Percentiles rank a stretch among this genome's conserved stretches.
phyloP scores from a whole-genome alignment of 2,113 vertebrate species.

The Cyanoderma ruficeps region DNA sequence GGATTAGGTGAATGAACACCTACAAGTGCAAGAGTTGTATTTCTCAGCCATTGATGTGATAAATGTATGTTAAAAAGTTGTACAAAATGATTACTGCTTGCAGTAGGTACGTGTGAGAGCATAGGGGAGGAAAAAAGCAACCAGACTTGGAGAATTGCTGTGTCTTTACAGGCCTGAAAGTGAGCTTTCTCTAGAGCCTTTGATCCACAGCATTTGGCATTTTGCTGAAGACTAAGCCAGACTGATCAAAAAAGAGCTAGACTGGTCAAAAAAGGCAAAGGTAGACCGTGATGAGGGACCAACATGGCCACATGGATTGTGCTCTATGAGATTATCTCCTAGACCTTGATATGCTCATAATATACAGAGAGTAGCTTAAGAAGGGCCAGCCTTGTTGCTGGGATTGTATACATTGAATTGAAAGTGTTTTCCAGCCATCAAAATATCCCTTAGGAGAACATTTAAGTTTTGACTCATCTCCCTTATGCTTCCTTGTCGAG shows the following conservation, averaged over 20 bases:
- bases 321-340: neutral
- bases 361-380: neutral
- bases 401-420: neutral
- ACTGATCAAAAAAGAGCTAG: constrained; percentile 15
- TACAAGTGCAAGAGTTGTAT: neutral
- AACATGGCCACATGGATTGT: neutral
- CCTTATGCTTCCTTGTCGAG: fast-evolving
- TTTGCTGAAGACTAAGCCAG: constrained; percentile 50
- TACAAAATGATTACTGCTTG: neutral
- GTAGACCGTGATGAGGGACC: constrained; percentile 6
- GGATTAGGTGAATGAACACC: neutral
- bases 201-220: constrained; percentile 15
- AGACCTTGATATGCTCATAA: neutral
- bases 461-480: neutral
- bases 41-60: neutral
- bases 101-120: neutral
- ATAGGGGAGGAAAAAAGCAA: neutral
- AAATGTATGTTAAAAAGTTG: neutral
- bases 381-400: neutral
- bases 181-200: constrained; percentile 3
- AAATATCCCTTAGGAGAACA: neutral
- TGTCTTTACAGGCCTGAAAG: neutral
- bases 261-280: neutral
- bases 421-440: neutral
- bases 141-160: neutral